Conservation (phyloP, 2,888 invertebrate species). For the Cremastobaeus sp. region DNA sequence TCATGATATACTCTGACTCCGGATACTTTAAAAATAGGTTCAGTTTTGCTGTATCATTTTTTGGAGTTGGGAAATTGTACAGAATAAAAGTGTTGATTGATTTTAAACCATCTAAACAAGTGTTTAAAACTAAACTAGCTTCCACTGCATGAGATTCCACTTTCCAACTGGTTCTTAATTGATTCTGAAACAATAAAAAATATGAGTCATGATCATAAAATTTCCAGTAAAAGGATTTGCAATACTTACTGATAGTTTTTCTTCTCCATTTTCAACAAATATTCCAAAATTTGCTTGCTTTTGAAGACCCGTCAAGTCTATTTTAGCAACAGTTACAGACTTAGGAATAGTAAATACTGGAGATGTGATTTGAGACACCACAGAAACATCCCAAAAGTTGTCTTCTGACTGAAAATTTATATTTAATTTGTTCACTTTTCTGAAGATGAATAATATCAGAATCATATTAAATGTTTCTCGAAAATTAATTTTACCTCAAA, state of each 20-base stretch:
- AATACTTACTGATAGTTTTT: constrained; percentile 61
- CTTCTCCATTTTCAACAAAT: constrained; percentile 79
- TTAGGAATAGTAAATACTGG: constrained; percentile 83
- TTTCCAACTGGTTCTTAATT: constrained; percentile 73
- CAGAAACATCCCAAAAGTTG: constrained; percentile 82
- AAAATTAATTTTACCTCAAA: constrained; percentile 81
- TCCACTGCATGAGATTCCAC: constrained; percentile 69
- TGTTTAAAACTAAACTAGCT: constrained; percentile 70
- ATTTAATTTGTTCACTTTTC: constrained; percentile 12
- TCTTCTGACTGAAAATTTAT: constrained; percentile 80
- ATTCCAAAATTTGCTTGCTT: constrained; percentile 83
- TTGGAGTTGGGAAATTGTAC: constrained; percentile 66
- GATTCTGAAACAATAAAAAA: constrained; percentile 62
- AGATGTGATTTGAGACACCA: constrained; percentile 83
- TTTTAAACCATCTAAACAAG: constrained; percentile 75
- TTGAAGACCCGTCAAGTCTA: constrained; percentile 84
- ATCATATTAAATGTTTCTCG: not conserved
- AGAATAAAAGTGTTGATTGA: constrained; percentile 68
- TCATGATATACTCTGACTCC: constrained; percentile 65
- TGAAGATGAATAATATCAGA: not conserved
- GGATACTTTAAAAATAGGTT: constrained; percentile 63
- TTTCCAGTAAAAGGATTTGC: not conserved
- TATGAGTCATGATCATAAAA: not conserved
- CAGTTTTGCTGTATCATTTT: constrained; percentile 64
- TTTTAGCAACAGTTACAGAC: constrained; percentile 83